These are phyloP conservation scores for Bacillus rossius DNA, from an alignment of 1,140 invertebrate species.

Conservation along the genomic window DNA sequence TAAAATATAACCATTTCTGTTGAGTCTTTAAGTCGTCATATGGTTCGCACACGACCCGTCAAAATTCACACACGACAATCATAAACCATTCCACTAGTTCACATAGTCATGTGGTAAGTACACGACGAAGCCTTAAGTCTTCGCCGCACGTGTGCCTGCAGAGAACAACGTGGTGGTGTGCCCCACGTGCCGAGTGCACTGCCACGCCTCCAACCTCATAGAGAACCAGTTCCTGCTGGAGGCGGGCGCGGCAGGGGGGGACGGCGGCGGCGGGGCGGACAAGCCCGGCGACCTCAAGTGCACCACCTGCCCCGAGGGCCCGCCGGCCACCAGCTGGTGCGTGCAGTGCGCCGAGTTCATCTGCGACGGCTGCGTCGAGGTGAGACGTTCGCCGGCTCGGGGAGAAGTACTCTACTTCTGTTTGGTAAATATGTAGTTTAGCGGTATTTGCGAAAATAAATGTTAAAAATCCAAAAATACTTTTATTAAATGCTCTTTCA, in stretches of 20 bases:
- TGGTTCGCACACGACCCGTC: too few species aligned
- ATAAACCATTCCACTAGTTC: too few species aligned
- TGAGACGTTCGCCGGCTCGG: constrained; percentile 23
- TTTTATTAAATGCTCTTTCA: too few species aligned
- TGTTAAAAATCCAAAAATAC: too few species aligned
- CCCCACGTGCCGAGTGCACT: constrained; percentile 55
- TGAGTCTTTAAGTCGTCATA: too few species aligned
- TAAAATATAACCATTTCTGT: too few species aligned
- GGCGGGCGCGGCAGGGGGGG: constrained; percentile 40
- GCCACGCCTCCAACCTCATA: constrained; percentile 56
- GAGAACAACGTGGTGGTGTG: constrained; percentile 38
- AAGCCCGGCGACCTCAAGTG: constrained; percentile 61
- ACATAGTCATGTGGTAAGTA: not conserved
- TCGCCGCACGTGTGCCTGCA: too few species aligned
- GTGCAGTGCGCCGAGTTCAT: constrained; percentile 86
- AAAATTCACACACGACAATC: too few species aligned
- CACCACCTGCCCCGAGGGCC: constrained; percentile 76
- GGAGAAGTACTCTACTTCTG: not conserved
- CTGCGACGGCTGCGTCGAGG: constrained; percentile 82
- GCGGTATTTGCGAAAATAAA: too few species aligned
- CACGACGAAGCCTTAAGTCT: not conserved
- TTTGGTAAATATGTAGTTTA: not conserved
- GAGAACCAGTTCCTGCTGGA: constrained; percentile 72
- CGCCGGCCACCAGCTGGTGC: constrained; percentile 77
- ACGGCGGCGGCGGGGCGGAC: constrained; percentile 31